These are phyloP conservation scores for Ibidorhyncha struthersii DNA, from an alignment of 2,113 vertebrate genomes.

Conservation along the genomic window DNA sequence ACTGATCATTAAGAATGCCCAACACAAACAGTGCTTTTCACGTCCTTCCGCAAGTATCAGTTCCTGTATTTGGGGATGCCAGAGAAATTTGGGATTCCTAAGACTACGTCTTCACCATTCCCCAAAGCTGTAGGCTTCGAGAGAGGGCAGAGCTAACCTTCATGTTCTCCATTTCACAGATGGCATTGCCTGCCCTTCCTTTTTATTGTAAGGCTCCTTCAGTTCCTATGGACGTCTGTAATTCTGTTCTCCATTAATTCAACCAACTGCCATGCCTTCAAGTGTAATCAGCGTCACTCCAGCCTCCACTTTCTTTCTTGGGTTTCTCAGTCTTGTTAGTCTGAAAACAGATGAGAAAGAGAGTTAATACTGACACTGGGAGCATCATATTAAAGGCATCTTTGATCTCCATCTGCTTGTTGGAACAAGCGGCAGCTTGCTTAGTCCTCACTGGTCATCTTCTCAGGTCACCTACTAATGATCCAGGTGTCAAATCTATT, in stretches of 20 bases:
- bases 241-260: background rate
- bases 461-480: background rate
- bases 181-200: background rate
- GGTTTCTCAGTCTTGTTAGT: background rate
- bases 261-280: background rate
- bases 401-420: background rate
- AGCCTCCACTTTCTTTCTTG: background rate
- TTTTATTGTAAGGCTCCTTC: background rate
- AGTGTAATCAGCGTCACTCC: background rate
- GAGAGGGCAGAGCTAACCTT: background rate
- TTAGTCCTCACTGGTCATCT: background rate
- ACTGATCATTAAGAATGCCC: background rate
- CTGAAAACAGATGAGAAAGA: conserved; percentile 23
- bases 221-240: background rate
- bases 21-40: background rate
- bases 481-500: background rate
- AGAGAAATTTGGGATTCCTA: background rate
- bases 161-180: background rate
- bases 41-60: background rate
- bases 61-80: background rate
- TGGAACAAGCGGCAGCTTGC: background rate
- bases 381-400: background rate
- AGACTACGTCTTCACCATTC: background rate
- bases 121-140: background rate
- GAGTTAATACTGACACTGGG: background rate